Evolutionary conservation across 2,888 invertebrate genomes (phyloP).

Genomic region (Entomobrya multifasciata): DNA sequence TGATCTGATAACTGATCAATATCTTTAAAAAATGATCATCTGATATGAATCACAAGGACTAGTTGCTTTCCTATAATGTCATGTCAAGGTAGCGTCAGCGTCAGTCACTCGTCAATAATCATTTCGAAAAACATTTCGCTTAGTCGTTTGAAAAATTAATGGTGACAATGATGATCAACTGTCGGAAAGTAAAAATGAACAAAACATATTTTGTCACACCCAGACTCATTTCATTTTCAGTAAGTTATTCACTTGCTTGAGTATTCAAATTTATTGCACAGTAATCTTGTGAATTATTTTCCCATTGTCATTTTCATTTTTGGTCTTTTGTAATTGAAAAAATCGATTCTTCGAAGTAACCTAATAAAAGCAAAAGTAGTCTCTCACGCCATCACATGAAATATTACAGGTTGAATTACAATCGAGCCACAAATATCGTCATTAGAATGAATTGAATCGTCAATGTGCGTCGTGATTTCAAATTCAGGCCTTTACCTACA

Average conservation of each 20-base stretch:
- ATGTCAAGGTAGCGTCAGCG: conserved; percentile 54
- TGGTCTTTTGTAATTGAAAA: conserved; percentile 8
- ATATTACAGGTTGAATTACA: conserved; percentile 28
- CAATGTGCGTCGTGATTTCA: conserved; percentile 1
- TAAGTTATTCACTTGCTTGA: neutral
- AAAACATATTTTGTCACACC: conserved; percentile 59
- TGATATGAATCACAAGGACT: conserved; percentile 28
- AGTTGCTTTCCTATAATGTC: neutral
- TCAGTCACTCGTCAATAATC: conserved; percentile 49
- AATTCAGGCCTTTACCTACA: neutral
- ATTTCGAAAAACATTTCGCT: conserved; percentile 10
- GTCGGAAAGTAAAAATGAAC: conserved; percentile 21
- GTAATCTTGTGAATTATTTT: conserved; percentile 19
- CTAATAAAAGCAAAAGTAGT: conserved; percentile 35
- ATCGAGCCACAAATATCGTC: conserved; percentile 6
- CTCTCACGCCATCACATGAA: conserved; percentile 38
- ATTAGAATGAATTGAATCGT: neutral
- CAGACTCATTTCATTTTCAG: conserved; percentile 36
- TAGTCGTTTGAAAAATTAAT: conserved; percentile 36
- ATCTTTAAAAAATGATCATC: no score
- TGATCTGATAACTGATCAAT: no score
- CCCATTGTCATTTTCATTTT: conserved; percentile 45
- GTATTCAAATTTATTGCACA: conserved; percentile 1
- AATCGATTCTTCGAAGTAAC: conserved; percentile 31
- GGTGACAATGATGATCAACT: conserved; percentile 48